Evolutionary conservation across 2,113 vertebrate species (phyloP), one percentile per base, ranked within the genome.

Genomic region (Cinclus mexicanus): DNA sequence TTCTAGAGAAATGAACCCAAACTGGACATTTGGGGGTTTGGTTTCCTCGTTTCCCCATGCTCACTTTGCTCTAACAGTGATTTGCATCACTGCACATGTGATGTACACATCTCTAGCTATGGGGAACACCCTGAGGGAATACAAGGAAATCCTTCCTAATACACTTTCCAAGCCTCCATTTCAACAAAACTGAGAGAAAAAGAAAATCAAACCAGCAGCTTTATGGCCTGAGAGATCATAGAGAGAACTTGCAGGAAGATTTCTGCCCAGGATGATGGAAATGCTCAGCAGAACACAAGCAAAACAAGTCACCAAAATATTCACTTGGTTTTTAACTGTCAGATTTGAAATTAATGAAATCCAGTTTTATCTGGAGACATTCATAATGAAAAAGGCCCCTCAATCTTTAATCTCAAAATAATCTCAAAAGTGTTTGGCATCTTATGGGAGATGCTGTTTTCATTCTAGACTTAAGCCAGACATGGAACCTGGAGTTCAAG

Each of bases 151-250:
- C 28, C 81, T 68, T 29, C 12, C 67, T 64, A 10, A 21, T 10
- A 28, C 24, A 3, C 31, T 53, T 42, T 35, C 77, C 85, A 93
- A 90, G 41, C 31, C 56, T 71, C 35, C 39, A 56, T 31, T 42
- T 53, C 42, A 35, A 76, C 26, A 84, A 75, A 76, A 57, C 1
- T 12, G 77, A 80, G 47, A 77, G 65, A 42, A 87, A 71, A 87
- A 82, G 55, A 67, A 91, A 93, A 93, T 55, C 47, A 76, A 52
- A 85, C 26, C 74, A 95, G 84, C 46, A 89, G 63, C 55, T 94
- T 23, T 41, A 24, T 37, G 26, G 75, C 55, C 70, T 67, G 55
- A 83, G 37, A 86, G 70, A 64, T 83, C 87, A 69, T 90, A 89
- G 82, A 86, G 83, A 90, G 71, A 4, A 50, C 84, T 21, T 29